These are phyloP conservation scores for Thryonomys swinderianus DNA, from an alignment of 2,113 vertebrate species.

Conservation along the genomic window DNA sequence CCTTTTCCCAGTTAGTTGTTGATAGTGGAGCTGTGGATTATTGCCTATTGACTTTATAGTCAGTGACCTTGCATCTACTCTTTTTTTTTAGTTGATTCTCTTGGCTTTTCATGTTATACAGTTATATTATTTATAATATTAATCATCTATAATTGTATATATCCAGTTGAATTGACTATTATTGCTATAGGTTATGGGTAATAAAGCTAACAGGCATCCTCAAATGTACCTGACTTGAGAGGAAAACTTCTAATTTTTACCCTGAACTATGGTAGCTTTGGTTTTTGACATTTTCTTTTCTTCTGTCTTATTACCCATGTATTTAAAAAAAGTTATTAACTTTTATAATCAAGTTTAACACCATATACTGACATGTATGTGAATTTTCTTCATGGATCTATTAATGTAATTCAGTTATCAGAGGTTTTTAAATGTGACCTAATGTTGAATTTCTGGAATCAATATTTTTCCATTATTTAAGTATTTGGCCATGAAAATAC, in stretches of 20 bases:
- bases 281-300: not conserved
- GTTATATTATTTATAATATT: no score
- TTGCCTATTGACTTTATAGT: not conserved
- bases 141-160: not conserved
- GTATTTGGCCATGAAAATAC: not conserved
- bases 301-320: not conserved
- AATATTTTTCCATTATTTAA: constrained; percentile 30
- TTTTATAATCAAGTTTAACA: not conserved
- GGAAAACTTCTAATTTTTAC: constrained; percentile 13
- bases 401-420: not conserved
- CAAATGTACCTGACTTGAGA: not conserved
- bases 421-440: not conserved
- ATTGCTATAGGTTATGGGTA: not conserved
- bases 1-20: not conserved
- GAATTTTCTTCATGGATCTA: not conserved
- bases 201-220: not conserved
- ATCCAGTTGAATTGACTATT: not conserved
- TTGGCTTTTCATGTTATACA: not conserved
- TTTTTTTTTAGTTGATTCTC: not conserved
- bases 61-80: not conserved
- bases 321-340: not conserved
- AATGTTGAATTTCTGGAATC: not conserved
- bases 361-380: not conserved
- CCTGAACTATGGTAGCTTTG: not conserved
- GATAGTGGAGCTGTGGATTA: not conserved